A percentile compares a stretch with the other conserved stretches of the same genome.
phyloP scores from a whole-genome alignment of 1,140 invertebrate genomes.

The Tenebrio molitor region DNA sequence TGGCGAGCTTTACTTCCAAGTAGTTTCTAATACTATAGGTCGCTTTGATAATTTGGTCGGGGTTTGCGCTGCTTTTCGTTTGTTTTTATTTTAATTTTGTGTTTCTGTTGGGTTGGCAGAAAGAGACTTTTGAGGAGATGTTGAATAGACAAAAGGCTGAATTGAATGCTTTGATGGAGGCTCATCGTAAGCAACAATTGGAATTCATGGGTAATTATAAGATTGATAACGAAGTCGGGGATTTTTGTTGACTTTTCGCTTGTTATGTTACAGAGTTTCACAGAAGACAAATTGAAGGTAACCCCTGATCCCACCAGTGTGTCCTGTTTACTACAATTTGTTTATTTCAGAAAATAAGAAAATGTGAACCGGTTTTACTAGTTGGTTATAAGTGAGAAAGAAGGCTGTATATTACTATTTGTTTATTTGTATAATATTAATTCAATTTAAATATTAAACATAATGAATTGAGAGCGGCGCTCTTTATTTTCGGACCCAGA shows the following conservation, averaged over 20 bases:
- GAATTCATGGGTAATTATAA: slow-evolving; percentile 64
- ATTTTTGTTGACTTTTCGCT: slow-evolving; percentile 52
- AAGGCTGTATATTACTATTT: slow-evolving; percentile 63
- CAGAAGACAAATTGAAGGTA: slow-evolving; percentile 57
- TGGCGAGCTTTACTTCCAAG: background rate
- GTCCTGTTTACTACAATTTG: background rate
- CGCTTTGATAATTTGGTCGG: background rate
- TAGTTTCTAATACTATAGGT: slow-evolving; percentile 18
- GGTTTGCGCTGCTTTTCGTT: slow-evolving; percentile 6
- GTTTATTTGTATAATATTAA: slow-evolving; percentile 63
- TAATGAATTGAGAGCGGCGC: slow-evolving; percentile 3
- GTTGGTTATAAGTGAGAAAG: slow-evolving; percentile 60
- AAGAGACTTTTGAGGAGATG: slow-evolving; percentile 66
- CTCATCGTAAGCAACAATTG: slow-evolving; percentile 65
- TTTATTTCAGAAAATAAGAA: slow-evolving; percentile 57
- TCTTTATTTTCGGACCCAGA: background rate
- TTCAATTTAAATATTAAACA: slow-evolving; percentile 49
- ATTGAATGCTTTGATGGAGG: slow-evolving; percentile 65
- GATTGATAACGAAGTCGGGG: slow-evolving; percentile 50
- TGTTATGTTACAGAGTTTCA: slow-evolving; percentile 53
- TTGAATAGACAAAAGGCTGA: slow-evolving; percentile 66
- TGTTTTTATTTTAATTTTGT: slow-evolving; percentile 8
- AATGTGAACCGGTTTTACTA: slow-evolving; percentile 47
- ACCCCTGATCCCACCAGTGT: background rate
- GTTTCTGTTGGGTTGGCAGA: slow-evolving; percentile 52